Evolutionary conservation across 1,140 invertebrate genomes (phyloP).

Genomic region (Meteorus sp.): DNA sequence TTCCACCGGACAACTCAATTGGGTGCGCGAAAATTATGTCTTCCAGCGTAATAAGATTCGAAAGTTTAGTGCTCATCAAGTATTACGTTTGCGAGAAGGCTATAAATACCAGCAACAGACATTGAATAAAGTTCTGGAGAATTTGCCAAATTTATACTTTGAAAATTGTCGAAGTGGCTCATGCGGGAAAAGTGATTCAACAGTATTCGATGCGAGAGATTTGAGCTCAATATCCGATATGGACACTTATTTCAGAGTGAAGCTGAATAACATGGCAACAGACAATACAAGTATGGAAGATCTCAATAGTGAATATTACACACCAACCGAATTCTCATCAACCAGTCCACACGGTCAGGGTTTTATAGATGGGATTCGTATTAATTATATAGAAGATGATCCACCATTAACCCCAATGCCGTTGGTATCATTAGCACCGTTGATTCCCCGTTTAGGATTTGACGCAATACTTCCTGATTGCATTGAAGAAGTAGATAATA

Average conservation of each 20-base stretch:
- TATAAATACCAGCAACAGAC: slow-evolving; percentile 96
- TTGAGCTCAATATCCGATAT: slow-evolving; percentile 61
- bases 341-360: slow-evolving; percentile 40
- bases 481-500: slow-evolving; percentile 42
- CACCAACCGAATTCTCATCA: slow-evolving; percentile 69
- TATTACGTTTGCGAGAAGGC: slow-evolving; percentile 83
- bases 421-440: no score
- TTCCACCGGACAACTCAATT: slow-evolving; percentile 85
- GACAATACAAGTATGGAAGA: slow-evolving; percentile 57
- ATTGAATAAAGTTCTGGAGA: slow-evolving; percentile 91
- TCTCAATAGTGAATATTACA: slow-evolving; percentile 75
- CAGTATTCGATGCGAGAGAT: slow-evolving; percentile 70
- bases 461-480: slow-evolving; percentile 32
- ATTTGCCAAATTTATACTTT: slow-evolving; percentile 88
- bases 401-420: slow-evolving; percentile 38
- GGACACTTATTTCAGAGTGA: slow-evolving; percentile 55
- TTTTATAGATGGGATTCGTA: slow-evolving; percentile 61
- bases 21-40: slow-evolving; percentile 92
- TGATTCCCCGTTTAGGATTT: slow-evolving; percentile 43
- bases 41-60: slow-evolving; percentile 92
- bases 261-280: slow-evolving; percentile 36
- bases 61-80: slow-evolving; percentile 91
- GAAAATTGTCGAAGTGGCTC: slow-evolving; percentile 89
- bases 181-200: slow-evolving; percentile 78
- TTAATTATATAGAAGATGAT: slow-evolving; percentile 63